Evolutionary conservation across 2,888 invertebrate species (phyloP).

Genomic region (Zonitis immaculata): DNA sequence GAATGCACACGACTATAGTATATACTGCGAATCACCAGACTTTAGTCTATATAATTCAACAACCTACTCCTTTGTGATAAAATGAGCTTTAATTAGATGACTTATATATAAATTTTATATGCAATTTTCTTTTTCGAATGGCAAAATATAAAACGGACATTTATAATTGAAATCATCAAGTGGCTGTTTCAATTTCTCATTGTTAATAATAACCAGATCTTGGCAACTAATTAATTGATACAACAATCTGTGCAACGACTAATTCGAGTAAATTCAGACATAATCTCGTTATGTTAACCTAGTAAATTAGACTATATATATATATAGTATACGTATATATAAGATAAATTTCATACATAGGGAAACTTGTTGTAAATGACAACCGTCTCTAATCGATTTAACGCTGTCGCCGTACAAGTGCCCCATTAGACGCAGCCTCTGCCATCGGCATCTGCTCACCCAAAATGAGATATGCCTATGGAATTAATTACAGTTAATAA

Average conservation of each 20-base stretch:
- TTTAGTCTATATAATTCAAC: no score
- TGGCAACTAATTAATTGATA: slow-evolving; percentile 24
- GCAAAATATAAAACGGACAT: no score
- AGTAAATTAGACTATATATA: slow-evolving; percentile 25
- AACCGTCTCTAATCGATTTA: slow-evolving; percentile 40
- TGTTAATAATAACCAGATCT: slow-evolving; percentile 11
- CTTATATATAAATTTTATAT: no score
- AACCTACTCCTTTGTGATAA: no score
- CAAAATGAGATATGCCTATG: slow-evolving; percentile 34
- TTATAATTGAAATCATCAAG: no score
- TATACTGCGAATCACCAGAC: no score
- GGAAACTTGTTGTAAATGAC: slow-evolving; percentile 37
- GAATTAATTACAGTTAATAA: slow-evolving; percentile 40
- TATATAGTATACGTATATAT: no score
- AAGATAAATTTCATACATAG: slow-evolving; percentile 28
- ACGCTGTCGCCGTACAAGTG: slow-evolving; percentile 35
- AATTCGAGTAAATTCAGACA: slow-evolving; percentile 26
- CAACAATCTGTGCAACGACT: slow-evolving; percentile 26
- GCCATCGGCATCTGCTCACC: slow-evolving; percentile 40
- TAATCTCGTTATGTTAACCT: slow-evolving; percentile 27
- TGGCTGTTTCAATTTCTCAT: not conserved
- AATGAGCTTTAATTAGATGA: no score
- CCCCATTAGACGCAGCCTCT: slow-evolving; percentile 40
- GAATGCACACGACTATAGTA: no score
- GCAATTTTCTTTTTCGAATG: no score